Conservation (phyloP, 2,797 vertebrate genomes). For the Austrolebias charrua region DNA sequence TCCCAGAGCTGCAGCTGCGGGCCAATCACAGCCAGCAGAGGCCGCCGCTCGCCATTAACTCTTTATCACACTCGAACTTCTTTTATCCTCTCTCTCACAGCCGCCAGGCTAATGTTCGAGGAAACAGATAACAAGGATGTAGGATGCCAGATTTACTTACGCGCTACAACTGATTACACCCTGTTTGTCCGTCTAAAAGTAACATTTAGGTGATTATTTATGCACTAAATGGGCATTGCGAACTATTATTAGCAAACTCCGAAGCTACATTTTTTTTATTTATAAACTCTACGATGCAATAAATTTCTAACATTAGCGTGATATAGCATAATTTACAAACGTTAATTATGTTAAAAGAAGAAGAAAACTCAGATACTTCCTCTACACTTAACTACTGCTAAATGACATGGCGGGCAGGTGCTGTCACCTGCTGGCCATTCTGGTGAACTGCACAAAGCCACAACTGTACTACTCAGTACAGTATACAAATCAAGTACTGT, state of each 20-base stretch:
- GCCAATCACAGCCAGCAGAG: slow-evolving; percentile 68
- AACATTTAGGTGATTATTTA: neutral
- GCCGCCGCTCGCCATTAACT: slow-evolving; percentile 48
- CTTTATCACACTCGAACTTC: slow-evolving; percentile 37
- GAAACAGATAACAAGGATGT: slow-evolving; percentile 7
- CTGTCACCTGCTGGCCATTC: slow-evolving; percentile 57
- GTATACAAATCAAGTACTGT: no score
- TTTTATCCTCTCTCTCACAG: slow-evolving; percentile 16
- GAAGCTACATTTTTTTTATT: no score
- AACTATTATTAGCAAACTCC: no score
- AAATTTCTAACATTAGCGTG: no score
- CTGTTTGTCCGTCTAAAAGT: no score
- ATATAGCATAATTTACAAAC: no score
- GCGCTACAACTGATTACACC: neutral
- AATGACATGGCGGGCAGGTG: slow-evolving; percentile 6
- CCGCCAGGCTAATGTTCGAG: slow-evolving; percentile 2
- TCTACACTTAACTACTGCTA: neutral
- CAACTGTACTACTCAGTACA: no score
- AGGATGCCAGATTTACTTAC: neutral
- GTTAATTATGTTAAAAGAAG: no score
- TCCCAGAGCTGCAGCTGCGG: slow-evolving; percentile 55
- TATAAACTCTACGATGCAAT: no score
- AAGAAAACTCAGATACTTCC: no score
- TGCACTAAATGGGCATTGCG: neutral
- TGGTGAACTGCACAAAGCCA: neutral